phyloP scores from a whole-genome alignment of 2,113 vertebrate genomes.

The Thalassoma bifasciatum region DNA sequence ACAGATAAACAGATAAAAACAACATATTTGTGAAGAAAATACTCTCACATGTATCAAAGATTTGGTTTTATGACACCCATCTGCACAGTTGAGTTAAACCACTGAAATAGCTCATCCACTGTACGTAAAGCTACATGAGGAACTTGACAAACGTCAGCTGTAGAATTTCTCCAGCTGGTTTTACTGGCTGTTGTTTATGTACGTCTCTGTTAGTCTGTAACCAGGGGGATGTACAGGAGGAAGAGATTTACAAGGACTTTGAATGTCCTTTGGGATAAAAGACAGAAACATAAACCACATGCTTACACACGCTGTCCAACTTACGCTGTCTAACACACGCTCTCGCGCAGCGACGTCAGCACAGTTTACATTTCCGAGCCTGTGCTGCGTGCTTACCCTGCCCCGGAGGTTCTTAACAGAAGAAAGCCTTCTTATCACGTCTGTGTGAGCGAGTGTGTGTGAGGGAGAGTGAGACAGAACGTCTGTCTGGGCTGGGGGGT shows the following conservation, averaged over 20 bases:
- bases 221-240: conserved; percentile 47
- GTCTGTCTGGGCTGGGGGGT: conserved; percentile 13
- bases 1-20: too few species aligned
- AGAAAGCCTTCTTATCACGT: conserved; percentile 35
- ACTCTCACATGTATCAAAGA: too few species aligned
- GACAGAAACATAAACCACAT: conserved; percentile 31
- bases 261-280: conserved; percentile 40
- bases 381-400: conserved; percentile 1
- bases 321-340: conserved; percentile 33
- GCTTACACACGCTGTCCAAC: conserved; percentile 2
- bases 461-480: neutral
- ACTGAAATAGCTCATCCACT: too few species aligned
- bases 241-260: conserved; percentile 54
- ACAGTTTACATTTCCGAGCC: conserved; percentile 50
- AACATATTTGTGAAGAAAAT: too few species aligned
- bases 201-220: conserved; percentile 41
- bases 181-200: conserved; percentile 42
- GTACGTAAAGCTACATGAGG: neutral
- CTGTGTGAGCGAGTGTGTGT: too few species aligned
- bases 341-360: conserved; percentile 30
- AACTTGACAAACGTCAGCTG: conserved; percentile 12
- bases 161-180: conserved; percentile 40
- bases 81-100: neutral
- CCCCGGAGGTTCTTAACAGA: conserved; percentile 29
- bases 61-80: too few species aligned